Evolutionary conservation across 2,113 vertebrate genomes (phyloP), one percentile per base, ranked within the genome.

Genomic region (Arenaria interpres): DNA sequence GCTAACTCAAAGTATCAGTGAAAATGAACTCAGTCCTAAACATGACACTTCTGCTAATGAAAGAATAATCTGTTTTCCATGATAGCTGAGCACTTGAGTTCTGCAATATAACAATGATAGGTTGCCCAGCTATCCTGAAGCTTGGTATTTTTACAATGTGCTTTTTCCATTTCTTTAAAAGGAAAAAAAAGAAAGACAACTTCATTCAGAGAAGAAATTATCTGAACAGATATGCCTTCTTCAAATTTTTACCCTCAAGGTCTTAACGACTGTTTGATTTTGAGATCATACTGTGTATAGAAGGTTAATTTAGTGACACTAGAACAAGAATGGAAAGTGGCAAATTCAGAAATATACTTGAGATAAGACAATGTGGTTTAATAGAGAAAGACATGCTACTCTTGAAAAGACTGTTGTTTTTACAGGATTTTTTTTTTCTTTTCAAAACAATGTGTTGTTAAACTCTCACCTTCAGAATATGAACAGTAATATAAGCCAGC

Each of bases 251-350:
- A 75, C 66, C 66, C 85, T 92, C 79, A 82, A 95, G 82, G 71
- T 85, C 62, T 88, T 79, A 95, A 66, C 51, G 75, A 32, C 53
- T 63, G 89, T 94, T 92, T 92, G 93, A 92, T 85, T 82, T 88
- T 59, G 66, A 71, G 74, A 85, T 88, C 78, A 48, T 75, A 46
- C 48, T 64, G 60, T 78, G 88, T 78, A 27, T 28, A 82, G 66
- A 88, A 93, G 68, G 85, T 89, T 96, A 89, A 94, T 94, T 88
- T 53, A 74, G 81, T 73, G 78, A 88, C 80, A 73, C 60, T 18
- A 41, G 77, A 74, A 69, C 60, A 86, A 37, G 79, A 85, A 67
- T 75, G 39, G 72, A 93, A 93, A 74, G 56, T 75, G 51, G 51
- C 59, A 92, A 81, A 84, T 67, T 88, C 71, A 66, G 74, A 91